Base-by-base conservation (phyloP, 35 echinoderm and acorn worm species). In the Acanthaster planci region DNA sequence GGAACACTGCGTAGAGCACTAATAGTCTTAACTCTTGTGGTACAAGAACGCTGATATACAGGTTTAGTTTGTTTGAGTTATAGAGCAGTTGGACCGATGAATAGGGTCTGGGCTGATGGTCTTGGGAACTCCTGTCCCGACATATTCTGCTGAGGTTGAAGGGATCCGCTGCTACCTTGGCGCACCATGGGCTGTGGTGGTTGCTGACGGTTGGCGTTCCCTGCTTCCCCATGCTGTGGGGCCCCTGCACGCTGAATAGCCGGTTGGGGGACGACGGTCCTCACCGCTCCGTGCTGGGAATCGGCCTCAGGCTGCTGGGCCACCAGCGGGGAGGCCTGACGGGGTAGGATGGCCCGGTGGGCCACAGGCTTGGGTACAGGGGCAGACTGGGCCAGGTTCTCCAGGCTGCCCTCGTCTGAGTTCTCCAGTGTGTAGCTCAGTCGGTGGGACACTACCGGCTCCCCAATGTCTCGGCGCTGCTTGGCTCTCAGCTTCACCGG, bases 71-170 rank as follows among this genome's bases (percentile, higher is more conserved):
- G 42, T 47, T 47, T 47, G 4, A 12, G 42, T 47, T 47, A 47
- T 47, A 47, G 42, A 47, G 42, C 18, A 2, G 64, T 72, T 30
- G 64, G 64, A 7, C 64, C 64, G 30, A 72, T 72, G 64, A 72
- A 72, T 7, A 72, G 34, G 34, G 64, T 72, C 23, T 72, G 64
- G 4, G 64, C 64, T 26, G 64, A 72, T 10, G 64, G 64, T 23
- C 64, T 26, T 72, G 64, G 64, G 64, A 72, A 72, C 64, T 72
- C 64, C 64, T 72, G 64, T 34, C 64, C 64, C 23, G 64, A 72
- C 15, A 72, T 31, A 72, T 26, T 72, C 15, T 72, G 64, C 64
- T 72, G 64, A 14, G 26, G 64, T 34, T 72, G 64, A 31, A 72
- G 64, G 15, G 64, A 72, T 26, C 64, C 64, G 30, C 64, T 72